Base-by-base conservation (phyloP, 2,113 vertebrate species). In the Rhegmatorhina hoffmannsi region DNA sequence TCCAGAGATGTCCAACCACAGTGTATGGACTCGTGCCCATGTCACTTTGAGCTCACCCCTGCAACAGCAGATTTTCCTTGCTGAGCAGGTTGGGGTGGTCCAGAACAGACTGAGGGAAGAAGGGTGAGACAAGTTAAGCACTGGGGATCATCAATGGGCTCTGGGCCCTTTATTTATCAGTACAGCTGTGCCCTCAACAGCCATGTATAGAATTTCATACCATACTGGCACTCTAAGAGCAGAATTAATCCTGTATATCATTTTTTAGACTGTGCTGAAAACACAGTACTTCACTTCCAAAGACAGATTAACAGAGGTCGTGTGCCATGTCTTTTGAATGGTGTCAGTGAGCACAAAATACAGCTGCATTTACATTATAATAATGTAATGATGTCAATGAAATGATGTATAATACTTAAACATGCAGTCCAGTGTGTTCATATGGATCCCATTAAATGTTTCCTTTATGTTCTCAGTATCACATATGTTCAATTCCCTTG, bases 381-480 rank as follows among this genome's bases (percentile, higher is more conserved):
- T 43, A 50, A 77, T 10, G 49, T 58, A 80, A 69, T 12, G 49
- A 87, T 59, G 40, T 58, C 26, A 85, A 86, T 84, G 62, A 46
- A 63, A 72, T 64, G 20, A 72, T 59, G 36, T n/a, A 11, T 33
- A 40, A 56, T 23, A 21, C 38, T 63, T 72, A 74, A 83, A 56
- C 20, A 59, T 14, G 26, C 33, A 8, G 26, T 68, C n/a, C 52
- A 24, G 18, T n/a, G 23, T 60, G 14, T 70, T 91, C 52, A 58
- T 34, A 70, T 6, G 15, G 36, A 63, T 68, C 19, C 40, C 78
- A 81, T 83, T 79, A 88, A 92, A 59, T 66, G 7, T 43, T 91
- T 94, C 40, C 40, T 94, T 95, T 83, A 66, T 87, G 43, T 91
- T 91, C 66, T 84, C 29, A 66, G 29, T 69, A 91, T 33, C 52